phyloP scores from a whole-genome alignment of 2,113 vertebrate genomes.

The Mobula hypostoma region DNA sequence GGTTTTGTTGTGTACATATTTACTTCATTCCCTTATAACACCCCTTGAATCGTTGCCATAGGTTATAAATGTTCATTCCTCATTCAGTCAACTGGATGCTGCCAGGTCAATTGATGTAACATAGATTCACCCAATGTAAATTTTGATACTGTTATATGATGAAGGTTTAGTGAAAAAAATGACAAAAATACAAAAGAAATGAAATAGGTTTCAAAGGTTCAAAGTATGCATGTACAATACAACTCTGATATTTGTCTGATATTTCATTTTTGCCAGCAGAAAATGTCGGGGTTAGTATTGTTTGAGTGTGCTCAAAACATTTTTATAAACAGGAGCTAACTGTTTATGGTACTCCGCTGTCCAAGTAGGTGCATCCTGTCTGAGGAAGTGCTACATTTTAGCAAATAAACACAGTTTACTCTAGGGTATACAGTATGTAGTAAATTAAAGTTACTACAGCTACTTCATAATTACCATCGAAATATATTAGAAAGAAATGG shows the following conservation, averaged over 20 bases:
- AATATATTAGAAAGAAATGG: background rate
- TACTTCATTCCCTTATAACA: background rate
- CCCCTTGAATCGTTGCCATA: background rate
- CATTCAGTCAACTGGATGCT: background rate
- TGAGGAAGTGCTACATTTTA: constrained; percentile 35
- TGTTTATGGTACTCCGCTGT: constrained; percentile 25
- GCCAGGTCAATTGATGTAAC: background rate
- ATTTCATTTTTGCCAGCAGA: background rate
- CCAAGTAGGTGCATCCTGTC: constrained; percentile 33
- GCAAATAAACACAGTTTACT: constrained; percentile 35
- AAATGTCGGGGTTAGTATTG: constrained; percentile 21
- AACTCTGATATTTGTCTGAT: too few species aligned
- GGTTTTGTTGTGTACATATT: background rate
- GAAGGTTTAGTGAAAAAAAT: background rate
- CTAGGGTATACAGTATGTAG: constrained; percentile 8
- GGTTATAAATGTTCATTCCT: background rate
- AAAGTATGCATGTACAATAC: too few species aligned
- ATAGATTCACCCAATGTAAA: background rate
- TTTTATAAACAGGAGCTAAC: constrained; percentile 38
- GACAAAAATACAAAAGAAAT: background rate
- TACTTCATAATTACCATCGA: background rate
- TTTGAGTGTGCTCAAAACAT: constrained; percentile 21
- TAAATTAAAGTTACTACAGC: constrained; percentile 15
- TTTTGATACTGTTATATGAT: background rate
- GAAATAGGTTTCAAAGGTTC: background rate